Evolutionary conservation across 2,888 invertebrate species (phyloP).

Genomic region (Agonopterix arenella): DNA sequence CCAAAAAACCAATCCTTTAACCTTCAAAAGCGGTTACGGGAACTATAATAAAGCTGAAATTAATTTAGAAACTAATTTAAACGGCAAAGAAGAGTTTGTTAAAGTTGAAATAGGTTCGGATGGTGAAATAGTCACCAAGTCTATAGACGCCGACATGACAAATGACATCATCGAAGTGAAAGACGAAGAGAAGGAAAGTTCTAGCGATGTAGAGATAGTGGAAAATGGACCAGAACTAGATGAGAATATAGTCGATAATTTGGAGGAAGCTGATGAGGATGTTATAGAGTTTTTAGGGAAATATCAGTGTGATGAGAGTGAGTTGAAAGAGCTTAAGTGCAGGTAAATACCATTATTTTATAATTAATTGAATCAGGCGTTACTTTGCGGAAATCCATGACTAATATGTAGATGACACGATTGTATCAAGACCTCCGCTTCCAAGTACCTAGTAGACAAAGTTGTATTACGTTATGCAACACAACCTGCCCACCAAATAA

Average conservation of each 20-base stretch:
- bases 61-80: slow-evolving; percentile 13
- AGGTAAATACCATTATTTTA: slow-evolving; percentile 42
- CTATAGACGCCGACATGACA: slow-evolving; percentile 34
- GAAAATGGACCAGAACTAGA: slow-evolving; percentile 52
- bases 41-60: neutral
- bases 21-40: slow-evolving; percentile 7
- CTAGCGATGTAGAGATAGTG: slow-evolving; percentile 60
- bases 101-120: slow-evolving; percentile 65
- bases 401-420: no score
- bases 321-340: slow-evolving; percentile 50
- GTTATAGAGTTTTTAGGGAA: slow-evolving; percentile 63
- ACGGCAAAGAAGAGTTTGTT: slow-evolving; percentile 42
- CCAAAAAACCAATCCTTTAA: slow-evolving; percentile 38
- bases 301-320: slow-evolving; percentile 36
- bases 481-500: no score
- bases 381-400: no score
- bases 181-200: slow-evolving; percentile 37
- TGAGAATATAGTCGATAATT: slow-evolving; percentile 50
- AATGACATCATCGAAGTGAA: slow-evolving; percentile 42
- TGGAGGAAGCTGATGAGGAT: slow-evolving; percentile 64
- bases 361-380: no score
- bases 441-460: no score
- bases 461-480: no score
- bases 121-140: slow-evolving; percentile 54
- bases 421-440: no score